Evolutionary conservation across 2,797 vertebrate genomes (phyloP).

Genomic region (Bucorvus abyssinicus): DNA sequence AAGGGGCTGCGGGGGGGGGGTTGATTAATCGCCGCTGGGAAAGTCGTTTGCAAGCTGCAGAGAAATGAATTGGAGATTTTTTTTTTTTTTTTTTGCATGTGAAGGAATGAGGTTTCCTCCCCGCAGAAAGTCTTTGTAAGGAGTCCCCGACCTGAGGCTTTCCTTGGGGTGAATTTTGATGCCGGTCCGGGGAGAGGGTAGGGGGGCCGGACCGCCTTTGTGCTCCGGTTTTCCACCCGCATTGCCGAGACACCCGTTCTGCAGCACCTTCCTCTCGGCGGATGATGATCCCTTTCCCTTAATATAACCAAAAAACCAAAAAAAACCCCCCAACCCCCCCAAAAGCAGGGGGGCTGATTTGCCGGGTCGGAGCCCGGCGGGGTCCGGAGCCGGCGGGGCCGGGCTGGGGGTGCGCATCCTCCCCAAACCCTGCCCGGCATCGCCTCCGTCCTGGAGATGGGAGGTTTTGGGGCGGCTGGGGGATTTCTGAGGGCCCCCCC

Average conservation of each 20-base stretch:
- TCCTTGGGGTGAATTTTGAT: not conserved
- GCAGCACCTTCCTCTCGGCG: not conserved
- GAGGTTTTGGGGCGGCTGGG: not conserved
- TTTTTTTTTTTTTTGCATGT: not conserved
- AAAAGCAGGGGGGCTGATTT: rapidly evolving
- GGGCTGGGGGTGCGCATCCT: not conserved
- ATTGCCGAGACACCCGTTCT: not conserved
- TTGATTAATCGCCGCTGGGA: slow-evolving; percentile 50
- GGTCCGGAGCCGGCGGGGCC: not conserved
- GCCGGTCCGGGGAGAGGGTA: no score
- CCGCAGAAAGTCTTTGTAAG: not conserved
- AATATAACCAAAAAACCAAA: not conserved
- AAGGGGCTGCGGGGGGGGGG: not conserved
- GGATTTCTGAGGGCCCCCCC: not conserved
- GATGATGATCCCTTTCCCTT: no score
- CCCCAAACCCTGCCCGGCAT: not conserved
- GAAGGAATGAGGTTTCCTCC: not conserved
- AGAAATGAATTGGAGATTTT: not conserved
- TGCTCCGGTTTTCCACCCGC: not conserved
- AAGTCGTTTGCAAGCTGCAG: slow-evolving; percentile 7
- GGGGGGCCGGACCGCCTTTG: not conserved
- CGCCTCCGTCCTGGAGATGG: no score
- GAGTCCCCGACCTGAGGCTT: not conserved
- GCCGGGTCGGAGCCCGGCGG: not conserved
- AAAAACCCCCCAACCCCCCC: no score